A percentile compares a stretch with the other conserved stretches of the same genome.
Evolutionary conservation across 92 coral and sea anemone genomes (phyloP).

Genomic region (Bergia puertoricense): DNA sequence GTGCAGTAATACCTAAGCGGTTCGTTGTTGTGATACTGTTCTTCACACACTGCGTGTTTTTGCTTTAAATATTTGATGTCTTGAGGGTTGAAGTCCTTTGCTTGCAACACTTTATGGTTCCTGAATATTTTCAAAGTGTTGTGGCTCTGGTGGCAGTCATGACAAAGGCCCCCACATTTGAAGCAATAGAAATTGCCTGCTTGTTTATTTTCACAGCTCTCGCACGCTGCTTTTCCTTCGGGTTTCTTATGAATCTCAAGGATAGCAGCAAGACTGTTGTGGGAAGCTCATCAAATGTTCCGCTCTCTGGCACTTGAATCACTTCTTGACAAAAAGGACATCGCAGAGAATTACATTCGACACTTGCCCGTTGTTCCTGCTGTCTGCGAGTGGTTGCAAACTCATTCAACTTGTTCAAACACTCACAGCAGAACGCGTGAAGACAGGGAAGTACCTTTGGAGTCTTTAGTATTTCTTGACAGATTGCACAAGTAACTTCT

Average conservation of each 20-base stretch:
- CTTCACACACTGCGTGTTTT: background rate
- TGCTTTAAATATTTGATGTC: background rate
- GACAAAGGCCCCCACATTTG: background rate
- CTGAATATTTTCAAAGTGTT: background rate
- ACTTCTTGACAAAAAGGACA: background rate
- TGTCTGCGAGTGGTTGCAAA: background rate
- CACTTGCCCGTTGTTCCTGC: background rate
- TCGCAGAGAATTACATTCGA: background rate
- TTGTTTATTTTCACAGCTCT: conserved; percentile 6
- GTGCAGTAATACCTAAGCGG: too few relatives aligned
- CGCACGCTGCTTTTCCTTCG: background rate
- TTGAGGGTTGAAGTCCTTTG: background rate
- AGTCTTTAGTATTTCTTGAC: background rate
- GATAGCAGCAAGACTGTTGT: conserved; percentile 3
- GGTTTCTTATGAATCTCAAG: background rate
- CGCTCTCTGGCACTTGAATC: background rate
- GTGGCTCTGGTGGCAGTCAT: background rate
- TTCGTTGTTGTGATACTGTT: background rate
- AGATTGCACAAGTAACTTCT: background rate
- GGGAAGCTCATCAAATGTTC: background rate
- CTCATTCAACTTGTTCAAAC: background rate
- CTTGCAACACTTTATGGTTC: background rate
- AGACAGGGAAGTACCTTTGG: conserved; percentile 4
- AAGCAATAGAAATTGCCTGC: background rate
- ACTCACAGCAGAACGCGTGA: conserved; percentile 2